phyloP scores from a whole-genome alignment of 23 tunicate species.

The Ascidia mentula region DNA sequence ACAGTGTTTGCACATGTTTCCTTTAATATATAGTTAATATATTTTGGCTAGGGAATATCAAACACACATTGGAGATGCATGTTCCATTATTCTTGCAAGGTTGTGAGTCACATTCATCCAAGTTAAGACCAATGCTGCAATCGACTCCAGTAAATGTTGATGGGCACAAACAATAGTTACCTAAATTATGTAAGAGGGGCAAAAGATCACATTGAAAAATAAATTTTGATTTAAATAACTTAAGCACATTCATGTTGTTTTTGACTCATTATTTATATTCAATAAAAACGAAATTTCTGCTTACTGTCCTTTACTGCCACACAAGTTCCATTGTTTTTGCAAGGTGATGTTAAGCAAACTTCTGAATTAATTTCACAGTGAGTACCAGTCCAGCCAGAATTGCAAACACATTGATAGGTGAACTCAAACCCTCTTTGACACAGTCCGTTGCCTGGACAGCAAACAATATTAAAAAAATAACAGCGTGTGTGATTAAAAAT shows the following conservation, averaged over 20 bases:
- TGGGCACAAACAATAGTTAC: slow-evolving; percentile 15
- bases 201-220: background rate
- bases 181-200: too few relatives aligned
- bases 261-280: too few relatives aligned
- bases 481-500: background rate
- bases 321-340: background rate
- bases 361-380: background rate
- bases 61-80: slow-evolving; percentile 3
- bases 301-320: background rate
- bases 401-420: background rate
- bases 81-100: slow-evolving; percentile 33
- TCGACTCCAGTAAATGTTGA: slow-evolving; percentile 5
- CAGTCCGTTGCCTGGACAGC: background rate
- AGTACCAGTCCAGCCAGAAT: background rate
- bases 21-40: too few relatives aligned
- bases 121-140: slow-evolving; percentile 8
- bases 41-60: too few relatives aligned
- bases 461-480: background rate
- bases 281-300: background rate
- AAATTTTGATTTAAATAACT: background rate
- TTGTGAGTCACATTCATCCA: background rate
- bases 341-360: background rate
- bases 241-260: too few relatives aligned
- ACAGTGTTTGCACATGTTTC: too few relatives aligned
- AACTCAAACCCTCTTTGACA: background rate